A percentile compares a stretch with the other conserved stretches of the same genome.
These are phyloP conservation scores for Paramuricea clavata DNA, from an alignment of 92 coral and sea anemone species.

Conservation along the genomic window DNA sequence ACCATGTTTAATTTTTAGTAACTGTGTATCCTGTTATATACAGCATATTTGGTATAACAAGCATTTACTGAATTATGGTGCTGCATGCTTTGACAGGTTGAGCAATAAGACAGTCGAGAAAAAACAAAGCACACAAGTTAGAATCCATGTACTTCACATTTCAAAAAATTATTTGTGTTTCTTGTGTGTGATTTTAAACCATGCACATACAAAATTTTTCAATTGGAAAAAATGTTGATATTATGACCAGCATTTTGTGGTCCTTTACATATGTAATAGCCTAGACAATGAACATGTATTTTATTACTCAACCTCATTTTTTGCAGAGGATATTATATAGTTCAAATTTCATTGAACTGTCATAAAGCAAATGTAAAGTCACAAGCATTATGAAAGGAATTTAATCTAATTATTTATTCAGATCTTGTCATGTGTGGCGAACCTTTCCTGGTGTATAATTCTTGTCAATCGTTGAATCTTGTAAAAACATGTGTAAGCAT, in stretches of 20 bases:
- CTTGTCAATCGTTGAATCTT: constrained; percentile 94
- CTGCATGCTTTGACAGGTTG: neutral
- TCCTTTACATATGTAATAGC: too few species aligned
- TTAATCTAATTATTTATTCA: neutral
- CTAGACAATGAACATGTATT: too few species aligned
- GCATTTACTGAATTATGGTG: neutral
- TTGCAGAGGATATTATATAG: neutral
- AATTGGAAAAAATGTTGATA: too few species aligned
- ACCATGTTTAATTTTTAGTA: neutral
- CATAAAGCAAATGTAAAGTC: constrained; percentile 16
- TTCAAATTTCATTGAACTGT: neutral
- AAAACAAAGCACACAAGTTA: neutral
- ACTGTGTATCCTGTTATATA: neutral
- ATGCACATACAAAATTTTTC: too few species aligned
- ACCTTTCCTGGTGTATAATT: constrained; percentile 98
- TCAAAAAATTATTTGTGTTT: too few species aligned
- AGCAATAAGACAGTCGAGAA: neutral
- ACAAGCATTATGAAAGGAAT: constrained; percentile 11
- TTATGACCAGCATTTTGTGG: too few species aligned
- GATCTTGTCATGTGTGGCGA: constrained; percentile 73
- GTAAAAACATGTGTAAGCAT: constrained; percentile 96
- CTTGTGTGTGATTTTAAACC: too few species aligned
- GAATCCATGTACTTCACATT: neutral
- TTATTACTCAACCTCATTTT: neutral
- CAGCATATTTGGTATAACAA: neutral